Percentiles rank a stretch among this genome's conserved stretches.
Conservation (phyloP, 2,797 vertebrate genomes). For the Pipistrellus kuhlii region DNA sequence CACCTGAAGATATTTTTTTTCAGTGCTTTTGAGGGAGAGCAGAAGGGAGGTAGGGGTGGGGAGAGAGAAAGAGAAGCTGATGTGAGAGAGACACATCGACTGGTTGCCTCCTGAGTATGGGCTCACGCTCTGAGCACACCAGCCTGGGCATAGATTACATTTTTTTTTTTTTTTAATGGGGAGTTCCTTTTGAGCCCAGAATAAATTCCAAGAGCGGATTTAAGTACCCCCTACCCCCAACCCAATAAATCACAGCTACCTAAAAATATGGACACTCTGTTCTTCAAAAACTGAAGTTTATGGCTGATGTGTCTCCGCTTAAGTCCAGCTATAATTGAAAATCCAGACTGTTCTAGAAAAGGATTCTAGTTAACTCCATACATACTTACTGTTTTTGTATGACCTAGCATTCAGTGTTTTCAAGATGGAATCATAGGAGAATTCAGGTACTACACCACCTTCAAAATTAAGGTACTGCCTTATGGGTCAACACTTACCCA, state of each 20-base stretch:
- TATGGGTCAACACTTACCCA: too few relatives aligned
- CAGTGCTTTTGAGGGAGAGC: background rate
- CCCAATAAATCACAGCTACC: slow-evolving; percentile 20
- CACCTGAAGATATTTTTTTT: background rate
- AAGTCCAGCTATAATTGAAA: slow-evolving; percentile 62
- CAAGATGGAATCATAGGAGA: slow-evolving; percentile 42
- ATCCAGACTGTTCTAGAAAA: background rate
- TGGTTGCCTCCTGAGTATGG: background rate
- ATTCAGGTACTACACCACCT: background rate
- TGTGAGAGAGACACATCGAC: background rate
- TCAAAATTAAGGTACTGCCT: slow-evolving; percentile 25
- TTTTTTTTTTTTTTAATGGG: background rate
- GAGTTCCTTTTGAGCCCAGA: background rate
- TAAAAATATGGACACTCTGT: slow-evolving; percentile 46
- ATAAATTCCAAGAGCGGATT: slow-evolving; percentile 49
- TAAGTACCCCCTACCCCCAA: background rate
- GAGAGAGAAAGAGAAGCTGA: background rate
- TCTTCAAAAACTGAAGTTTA: slow-evolving; percentile 38
- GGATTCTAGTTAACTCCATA: slow-evolving; percentile 24
- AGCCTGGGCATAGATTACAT: background rate
- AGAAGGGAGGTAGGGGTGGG: background rate
- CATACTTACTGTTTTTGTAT: slow-evolving; percentile 68
- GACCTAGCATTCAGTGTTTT: slow-evolving; percentile 64
- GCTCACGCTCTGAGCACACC: background rate
- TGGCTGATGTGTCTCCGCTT: slow-evolving; percentile 69